These are phyloP conservation scores for Erebia ligea DNA, from an alignment of 2,888 invertebrate species.

Conservation along the genomic window DNA sequence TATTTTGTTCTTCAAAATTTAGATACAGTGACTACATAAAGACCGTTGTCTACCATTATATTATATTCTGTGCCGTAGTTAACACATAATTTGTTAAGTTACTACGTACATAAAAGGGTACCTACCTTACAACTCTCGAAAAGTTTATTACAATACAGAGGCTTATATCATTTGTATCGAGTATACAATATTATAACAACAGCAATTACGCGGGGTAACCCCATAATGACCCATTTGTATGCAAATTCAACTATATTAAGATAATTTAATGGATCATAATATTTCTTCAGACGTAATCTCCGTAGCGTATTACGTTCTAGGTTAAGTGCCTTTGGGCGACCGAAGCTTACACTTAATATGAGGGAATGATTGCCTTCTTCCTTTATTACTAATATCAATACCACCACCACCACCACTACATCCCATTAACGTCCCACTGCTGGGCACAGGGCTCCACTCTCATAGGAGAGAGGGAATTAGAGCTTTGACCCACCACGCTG, in stretches of 20 bases:
- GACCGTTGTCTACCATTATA: not conserved
- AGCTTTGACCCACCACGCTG: too few relatives aligned
- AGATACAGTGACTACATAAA: not conserved
- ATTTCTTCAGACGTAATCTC: conserved; percentile 46
- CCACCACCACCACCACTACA: too few relatives aligned
- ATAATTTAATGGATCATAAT: conserved; percentile 61
- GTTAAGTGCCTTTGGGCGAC: conserved; percentile 7
- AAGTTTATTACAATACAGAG: conserved; percentile 29
- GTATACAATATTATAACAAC: conserved; percentile 58
- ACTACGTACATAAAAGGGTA: not conserved
- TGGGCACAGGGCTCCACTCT: too few relatives aligned
- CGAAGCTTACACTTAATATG: not conserved
- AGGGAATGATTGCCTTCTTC: not conserved
- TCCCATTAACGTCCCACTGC: too few relatives aligned
- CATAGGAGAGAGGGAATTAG: too few relatives aligned
- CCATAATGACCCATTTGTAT: conserved; percentile 73
- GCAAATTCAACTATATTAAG: conserved; percentile 64
- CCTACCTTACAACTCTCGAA: conserved; percentile 2
- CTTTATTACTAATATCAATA: not conserved
- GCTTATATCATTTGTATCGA: conserved; percentile 37
- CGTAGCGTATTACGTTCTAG: conserved; percentile 24
- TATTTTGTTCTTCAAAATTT: too few relatives aligned
- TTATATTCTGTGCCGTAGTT: too few relatives aligned
- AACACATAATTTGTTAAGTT: not conserved
- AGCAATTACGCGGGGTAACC: conserved; percentile 62